Evolutionary conservation across 2,888 invertebrate genomes (phyloP), one percentile per base, ranked within the genome.

Genomic region (Maniola hyperantus): DNA sequence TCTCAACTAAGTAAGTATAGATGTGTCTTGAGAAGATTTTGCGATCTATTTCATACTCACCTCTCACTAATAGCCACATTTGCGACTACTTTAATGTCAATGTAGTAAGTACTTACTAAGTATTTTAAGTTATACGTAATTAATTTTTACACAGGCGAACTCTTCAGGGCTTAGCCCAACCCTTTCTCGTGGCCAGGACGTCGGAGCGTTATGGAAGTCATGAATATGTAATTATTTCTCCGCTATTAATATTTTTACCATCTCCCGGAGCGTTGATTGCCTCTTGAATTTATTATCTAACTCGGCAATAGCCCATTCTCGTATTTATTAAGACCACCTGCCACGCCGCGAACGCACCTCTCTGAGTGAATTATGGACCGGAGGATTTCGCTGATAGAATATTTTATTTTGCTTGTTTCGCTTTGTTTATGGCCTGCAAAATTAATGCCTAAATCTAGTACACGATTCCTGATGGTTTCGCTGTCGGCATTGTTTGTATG

Each of bases 311-410:
- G 87, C 84, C 84, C 88, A 87, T 90, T 90, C 87, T 86, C 89
- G 88, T 90, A 92, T 91, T 92, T 92, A 92, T 92, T 89, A 91
- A 87, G 90, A 89, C 90, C 91, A 92, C 91, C 92, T 91, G 91
- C 88, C 84, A 83, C 76, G 88, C 83, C 78, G 77, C 80, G 79
- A 77, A 85, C 84, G 81, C 83, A 83, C 79, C 83, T 81, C 83
- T 81, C 83, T 77, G 82, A 84, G 87, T 90, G 88, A 91, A 85
- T 91, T 90, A 92, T 88, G 87, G 87, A 81, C 72, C 76, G 82
- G 81, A 80, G 84, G 86, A 88, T 89, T 88, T 87, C 78, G 84
- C 83, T 89, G 88, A 91, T 91, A 91, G 90, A 91, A 91, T 91
- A 91, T 91, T 91, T 89, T 89, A 91, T 90, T 89, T 85, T 76